These are phyloP conservation scores for Romanogobio albipinnatus DNA, from an alignment of 2,113 vertebrate genomes.

Conservation along the genomic window DNA sequence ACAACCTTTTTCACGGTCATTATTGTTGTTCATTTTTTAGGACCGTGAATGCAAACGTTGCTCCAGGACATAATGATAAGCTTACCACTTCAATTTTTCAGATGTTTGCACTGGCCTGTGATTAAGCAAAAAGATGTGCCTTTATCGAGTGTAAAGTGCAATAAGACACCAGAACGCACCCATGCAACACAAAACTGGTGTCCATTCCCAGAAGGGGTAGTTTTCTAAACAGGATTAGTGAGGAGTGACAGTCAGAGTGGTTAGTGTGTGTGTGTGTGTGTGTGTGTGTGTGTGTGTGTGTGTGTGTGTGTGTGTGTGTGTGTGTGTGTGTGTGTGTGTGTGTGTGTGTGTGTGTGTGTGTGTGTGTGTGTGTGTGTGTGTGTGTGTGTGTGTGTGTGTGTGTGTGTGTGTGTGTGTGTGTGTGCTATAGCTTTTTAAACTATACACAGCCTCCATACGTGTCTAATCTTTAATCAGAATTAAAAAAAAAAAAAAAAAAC, in stretches of 20 bases:
- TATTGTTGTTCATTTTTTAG: neutral
- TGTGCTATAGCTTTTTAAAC: too few species aligned
- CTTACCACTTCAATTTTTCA: neutral
- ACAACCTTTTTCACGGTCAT: neutral
- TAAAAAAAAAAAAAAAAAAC: neutral
- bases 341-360: too few species aligned
- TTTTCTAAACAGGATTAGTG: conserved; percentile 17
- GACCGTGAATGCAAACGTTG: neutral
- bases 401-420: too few species aligned
- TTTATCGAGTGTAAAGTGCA: conserved; percentile 19
- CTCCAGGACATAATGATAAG: neutral
- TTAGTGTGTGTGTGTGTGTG: neutral
- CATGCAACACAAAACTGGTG: conserved; percentile 19
- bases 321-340: too few species aligned
- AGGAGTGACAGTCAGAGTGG: neutral
- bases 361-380: too few species aligned
- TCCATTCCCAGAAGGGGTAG: neutral
- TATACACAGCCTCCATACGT: neutral
- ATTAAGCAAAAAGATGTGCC: neutral
- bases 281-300: too few species aligned
- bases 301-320: too few species aligned
- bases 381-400: too few species aligned
- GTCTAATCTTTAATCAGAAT: neutral
- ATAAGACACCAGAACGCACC: conserved; percentile 16
- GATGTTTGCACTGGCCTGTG: neutral